Conservation (phyloP, 2,113 vertebrate genomes). For the Excalfactoria chinensis region DNA sequence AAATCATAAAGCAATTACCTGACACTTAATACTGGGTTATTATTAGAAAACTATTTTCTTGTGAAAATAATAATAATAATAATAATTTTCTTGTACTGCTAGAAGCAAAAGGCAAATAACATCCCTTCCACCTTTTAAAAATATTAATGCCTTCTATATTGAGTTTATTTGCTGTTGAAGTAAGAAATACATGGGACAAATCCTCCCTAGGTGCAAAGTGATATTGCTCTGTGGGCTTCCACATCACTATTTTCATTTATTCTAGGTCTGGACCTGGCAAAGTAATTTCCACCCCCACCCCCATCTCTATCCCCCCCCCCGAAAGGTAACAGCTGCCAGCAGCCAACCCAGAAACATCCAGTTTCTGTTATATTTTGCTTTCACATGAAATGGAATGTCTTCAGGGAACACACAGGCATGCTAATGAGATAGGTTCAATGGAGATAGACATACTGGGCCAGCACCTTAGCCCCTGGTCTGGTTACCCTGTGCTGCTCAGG, state of each 20-base stretch:
- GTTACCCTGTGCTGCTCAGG: conserved; percentile 6
- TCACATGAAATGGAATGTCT: conserved; percentile 60
- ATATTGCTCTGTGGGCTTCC: conserved; percentile 51
- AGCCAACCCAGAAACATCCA: conserved; percentile 71
- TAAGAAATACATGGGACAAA: conserved; percentile 59
- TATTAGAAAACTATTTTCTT: conserved; percentile 60
- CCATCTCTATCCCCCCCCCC: not conserved
- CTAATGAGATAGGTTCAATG: conserved; percentile 69
- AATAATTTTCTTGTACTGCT: not conserved
- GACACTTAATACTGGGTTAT: conserved; percentile 55
- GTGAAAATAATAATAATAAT: not conserved
- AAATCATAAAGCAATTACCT: conserved; percentile 59
- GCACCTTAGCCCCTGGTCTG: conserved; percentile 56
- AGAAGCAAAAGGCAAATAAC: conserved; percentile 45
- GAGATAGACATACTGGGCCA: conserved; percentile 48
- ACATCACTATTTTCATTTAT: conserved; percentile 45
- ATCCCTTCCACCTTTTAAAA: conserved; percentile 45
- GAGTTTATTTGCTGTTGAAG: conserved; percentile 58
- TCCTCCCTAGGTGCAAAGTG: not conserved
- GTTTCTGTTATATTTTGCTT: conserved; percentile 74
- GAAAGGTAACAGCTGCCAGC: conserved; percentile 76
- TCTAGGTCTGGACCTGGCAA: conserved; percentile 23
- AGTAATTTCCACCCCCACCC: not conserved
- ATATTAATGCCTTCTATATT: conserved; percentile 40
- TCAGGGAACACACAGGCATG: conserved; percentile 45